phyloP scores from a whole-genome alignment of 2,113 vertebrate species.

The Burhinus oedicnemus region DNA sequence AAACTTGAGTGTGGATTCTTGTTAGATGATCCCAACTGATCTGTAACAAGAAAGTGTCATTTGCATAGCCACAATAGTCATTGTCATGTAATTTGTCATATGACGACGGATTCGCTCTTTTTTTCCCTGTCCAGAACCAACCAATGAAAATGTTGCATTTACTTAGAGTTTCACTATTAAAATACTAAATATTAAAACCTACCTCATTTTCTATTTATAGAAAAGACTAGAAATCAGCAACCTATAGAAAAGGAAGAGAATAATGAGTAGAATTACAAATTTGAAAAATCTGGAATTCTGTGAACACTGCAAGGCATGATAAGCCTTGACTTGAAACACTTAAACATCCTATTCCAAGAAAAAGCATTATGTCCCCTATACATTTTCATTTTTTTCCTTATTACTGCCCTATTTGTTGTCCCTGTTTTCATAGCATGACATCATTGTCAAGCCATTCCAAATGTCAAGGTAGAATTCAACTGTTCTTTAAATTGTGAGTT shows the following conservation, averaged over 20 bases:
- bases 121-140: neutral
- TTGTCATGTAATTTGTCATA: neutral
- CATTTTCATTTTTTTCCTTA: neutral
- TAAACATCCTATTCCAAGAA: neutral
- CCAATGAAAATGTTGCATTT: neutral
- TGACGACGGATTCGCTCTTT: neutral
- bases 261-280: neutral
- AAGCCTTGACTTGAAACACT: neutral
- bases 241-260: neutral
- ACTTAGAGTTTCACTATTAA: neutral
- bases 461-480: neutral
- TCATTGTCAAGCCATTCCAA: neutral
- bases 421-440: neutral
- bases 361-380: neutral
- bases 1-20: neutral
- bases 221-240: neutral
- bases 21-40: neutral
- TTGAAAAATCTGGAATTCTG: neutral
- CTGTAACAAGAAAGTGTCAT: neutral
- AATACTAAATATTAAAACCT: neutral
- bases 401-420: neutral
- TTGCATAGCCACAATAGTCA: neutral
- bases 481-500: neutral
- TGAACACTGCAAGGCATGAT: neutral
- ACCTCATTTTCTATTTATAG: neutral